phyloP scores from a whole-genome alignment of 2,113 vertebrate genomes.

The Typhlomys cinereus region DNA sequence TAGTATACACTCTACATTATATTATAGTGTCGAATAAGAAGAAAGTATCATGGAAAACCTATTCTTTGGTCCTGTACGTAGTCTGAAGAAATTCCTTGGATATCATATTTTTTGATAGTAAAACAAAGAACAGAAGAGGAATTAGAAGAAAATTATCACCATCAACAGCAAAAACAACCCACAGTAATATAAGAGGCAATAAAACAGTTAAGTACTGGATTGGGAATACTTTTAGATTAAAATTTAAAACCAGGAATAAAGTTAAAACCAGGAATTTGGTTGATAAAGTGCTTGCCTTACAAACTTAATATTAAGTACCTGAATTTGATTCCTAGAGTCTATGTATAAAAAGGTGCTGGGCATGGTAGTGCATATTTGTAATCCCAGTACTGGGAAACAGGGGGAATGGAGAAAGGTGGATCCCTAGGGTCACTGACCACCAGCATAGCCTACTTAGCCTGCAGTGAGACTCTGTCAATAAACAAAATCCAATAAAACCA shows the following conservation, averaged over 20 bases:
- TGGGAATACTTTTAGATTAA: slow-evolving; percentile 4
- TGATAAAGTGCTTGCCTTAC: not conserved
- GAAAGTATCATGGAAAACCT: not conserved
- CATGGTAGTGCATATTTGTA: not conserved
- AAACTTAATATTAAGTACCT: too few relatives aligned
- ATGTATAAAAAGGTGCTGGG: not conserved
- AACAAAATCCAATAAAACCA: not conserved
- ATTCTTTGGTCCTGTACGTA: slow-evolving; percentile 11
- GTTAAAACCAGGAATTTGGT: not conserved
- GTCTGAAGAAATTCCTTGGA: not conserved
- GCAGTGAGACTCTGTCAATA: not conserved
- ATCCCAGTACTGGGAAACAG: too few relatives aligned
- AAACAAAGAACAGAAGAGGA: not conserved
- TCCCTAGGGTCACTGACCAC: too few relatives aligned
- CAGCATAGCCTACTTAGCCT: not conserved
- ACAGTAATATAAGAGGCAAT: not conserved
- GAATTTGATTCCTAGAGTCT: not conserved
- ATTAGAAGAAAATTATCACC: not conserved
- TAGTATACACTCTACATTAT: not conserved
- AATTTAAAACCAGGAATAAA: slow-evolving; percentile 22
- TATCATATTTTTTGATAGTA: not conserved
- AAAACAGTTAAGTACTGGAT: not conserved
- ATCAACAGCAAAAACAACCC: not conserved
- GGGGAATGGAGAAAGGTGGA: too few relatives aligned
- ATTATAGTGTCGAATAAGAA: not conserved